Base-by-base conservation (phyloP, 2,888 invertebrate species). In the Urechis unicinctus region DNA sequence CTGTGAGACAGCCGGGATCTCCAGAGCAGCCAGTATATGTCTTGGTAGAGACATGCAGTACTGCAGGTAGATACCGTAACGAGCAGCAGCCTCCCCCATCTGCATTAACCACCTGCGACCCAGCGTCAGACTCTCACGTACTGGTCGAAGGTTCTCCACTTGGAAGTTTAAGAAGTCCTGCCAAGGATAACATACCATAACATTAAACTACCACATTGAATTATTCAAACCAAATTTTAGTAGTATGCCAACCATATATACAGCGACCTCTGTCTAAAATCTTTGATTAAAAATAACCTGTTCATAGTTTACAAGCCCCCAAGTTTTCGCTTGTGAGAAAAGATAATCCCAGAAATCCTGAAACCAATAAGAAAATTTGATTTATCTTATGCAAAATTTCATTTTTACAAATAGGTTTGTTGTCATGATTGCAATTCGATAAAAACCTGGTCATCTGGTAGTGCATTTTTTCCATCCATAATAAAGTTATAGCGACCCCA, bases 131-230 rank as follows among this genome's bases (percentile, higher is more conserved):
- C 68, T 63, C 3, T 60, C 54, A 31, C 61, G 57, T 1, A 69
- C 55, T 3, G 66, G 60, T n/a, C 65, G 57, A 17, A 71, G 61
- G 9, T 62, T 58, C 47, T 63, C 60, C n/a, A 69, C 63, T 50
- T 72, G 67, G n/a, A 62, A 60, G 50, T 73, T 67, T 50, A 74
- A 54, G 70, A 70, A 72, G 57, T 73, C 73, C 71, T 72, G 52
- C 0, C 56, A 51, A 25, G 28, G 13, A 21, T 13, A 17, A 45
- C 6, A 45, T 13, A 36, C 13, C 13, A 13, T 6, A n/a, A n/a
- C n/a, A n/a, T n/a, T n/a, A n/a, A n/a, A n/a, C n/a, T n/a, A n/a
- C n/a, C n/a, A n/a, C n/a, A n/a, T n/a, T n/a, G n/a, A n/a, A n/a
- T n/a, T n/a, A n/a, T n/a, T n/a, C n/a, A n/a, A n/a, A n/a, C n/a